Base-by-base conservation (phyloP, 2,888 invertebrate genomes). In the Amphipoea lucens region DNA sequence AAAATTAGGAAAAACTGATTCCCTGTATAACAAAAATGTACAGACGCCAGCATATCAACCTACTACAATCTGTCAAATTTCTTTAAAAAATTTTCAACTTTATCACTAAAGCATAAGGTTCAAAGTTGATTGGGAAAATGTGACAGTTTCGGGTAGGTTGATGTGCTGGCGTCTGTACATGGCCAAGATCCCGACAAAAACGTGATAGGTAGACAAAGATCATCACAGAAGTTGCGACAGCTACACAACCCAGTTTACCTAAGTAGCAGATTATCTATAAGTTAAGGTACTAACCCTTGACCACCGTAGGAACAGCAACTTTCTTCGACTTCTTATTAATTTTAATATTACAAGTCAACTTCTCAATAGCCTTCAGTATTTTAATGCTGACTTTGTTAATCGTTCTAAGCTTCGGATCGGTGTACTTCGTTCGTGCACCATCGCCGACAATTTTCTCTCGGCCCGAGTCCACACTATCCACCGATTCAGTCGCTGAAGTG, bases 381-480 rank as follows among this genome's bases (percentile, higher is more conserved):
- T 97, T 97, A 90, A 95, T 94, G 92, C 97, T 96, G 89, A 97
- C 97, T 95, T 96, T 96, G 91, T 96, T 96, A 92, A 97, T 96
- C 81, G 97, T 96, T 92, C 96, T 95, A 86, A 94, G 91, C 91
- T 96, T 97, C 93, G 96, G 96, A 92, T 97, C 97, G 95, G 87
- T 91, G 89, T 95, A 96, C 89, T 95, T 96, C 96, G 95, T 95
- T 93, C 92, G 93, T 77, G 80, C 79, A 83, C 93, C 94, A 90
- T 93, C 94, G 90, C 93, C 92, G 87, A 95, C 93, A 78, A 90
- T 94, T 91, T 96, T 96, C 80, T 95, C 95, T 60, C 92, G 91
- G 11, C 96, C 97, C 9, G 97, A 96, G 88, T 96, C 93, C 36
- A 91, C 91, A 79, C 95, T 96, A 72, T 96, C 96, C 81, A 96